phyloP scores from a whole-genome alignment of 1,140 invertebrate species.

The Bombus sibiricus region DNA sequence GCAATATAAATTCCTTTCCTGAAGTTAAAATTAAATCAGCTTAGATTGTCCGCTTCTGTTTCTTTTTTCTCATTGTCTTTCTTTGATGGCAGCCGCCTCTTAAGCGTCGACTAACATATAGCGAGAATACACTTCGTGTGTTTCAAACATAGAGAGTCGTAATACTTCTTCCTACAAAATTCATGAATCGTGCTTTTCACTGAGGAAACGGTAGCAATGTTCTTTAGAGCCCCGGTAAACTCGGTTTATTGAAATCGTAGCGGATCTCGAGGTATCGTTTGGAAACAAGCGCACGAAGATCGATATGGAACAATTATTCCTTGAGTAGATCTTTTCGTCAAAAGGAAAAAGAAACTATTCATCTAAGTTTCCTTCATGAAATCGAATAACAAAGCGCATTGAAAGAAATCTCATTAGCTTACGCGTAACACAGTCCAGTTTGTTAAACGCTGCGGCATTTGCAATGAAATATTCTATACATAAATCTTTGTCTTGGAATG shows the following conservation, averaged over 20 bases:
- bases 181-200: background rate
- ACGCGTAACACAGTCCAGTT: too few species aligned
- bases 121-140: background rate
- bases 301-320: background rate
- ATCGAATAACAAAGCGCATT: too few species aligned
- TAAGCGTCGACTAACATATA: background rate
- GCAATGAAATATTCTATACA: too few species aligned
- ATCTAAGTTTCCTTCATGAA: too few species aligned
- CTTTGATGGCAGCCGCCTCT: background rate
- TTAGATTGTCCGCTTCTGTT: too few species aligned
- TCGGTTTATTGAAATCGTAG: background rate
- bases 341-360: too few species aligned
- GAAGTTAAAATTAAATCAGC: too few species aligned
- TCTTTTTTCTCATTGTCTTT: background rate
- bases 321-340: background rate
- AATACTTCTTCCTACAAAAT: background rate
- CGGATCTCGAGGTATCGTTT: background rate
- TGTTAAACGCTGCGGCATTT: too few species aligned
- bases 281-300: background rate
- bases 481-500: too few species aligned
- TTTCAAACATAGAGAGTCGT: background rate
- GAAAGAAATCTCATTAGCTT: too few species aligned
- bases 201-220: background rate
- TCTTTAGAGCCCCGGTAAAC: background rate
- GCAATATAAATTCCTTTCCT: too few species aligned